A percentile compares a stretch with the other conserved stretches of the same genome.
Conservation (phyloP, 2,797 vertebrate species). For the Myotis planiceps region DNA sequence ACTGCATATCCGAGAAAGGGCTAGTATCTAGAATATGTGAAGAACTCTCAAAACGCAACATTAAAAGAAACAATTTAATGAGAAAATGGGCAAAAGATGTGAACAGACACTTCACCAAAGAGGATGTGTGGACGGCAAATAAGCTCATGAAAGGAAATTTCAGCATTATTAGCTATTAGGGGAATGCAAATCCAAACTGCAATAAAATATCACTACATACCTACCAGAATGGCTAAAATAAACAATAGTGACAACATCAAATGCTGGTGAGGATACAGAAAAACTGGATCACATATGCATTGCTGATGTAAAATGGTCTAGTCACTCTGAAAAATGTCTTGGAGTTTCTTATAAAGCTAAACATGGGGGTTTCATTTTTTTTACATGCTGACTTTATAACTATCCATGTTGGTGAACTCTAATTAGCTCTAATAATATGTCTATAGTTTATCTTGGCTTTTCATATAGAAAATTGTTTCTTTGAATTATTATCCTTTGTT, state of each 20-base stretch:
- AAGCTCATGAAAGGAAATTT: background rate
- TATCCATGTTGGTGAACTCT: background rate
- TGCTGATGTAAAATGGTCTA: background rate
- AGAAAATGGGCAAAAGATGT: background rate
- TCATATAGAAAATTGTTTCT: background rate
- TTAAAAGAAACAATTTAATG: background rate
- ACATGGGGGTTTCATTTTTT: background rate
- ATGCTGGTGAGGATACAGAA: background rate
- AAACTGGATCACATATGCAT: background rate
- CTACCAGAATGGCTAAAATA: background rate
- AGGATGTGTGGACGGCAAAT: background rate
- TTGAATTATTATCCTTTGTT: background rate
- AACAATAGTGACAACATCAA: background rate
- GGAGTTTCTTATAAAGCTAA: background rate
- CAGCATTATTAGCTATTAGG: background rate
- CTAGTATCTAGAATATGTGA: background rate
- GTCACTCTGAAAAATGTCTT: background rate
- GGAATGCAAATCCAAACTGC: background rate
- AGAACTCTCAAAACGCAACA: background rate
- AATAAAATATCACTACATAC: background rate
- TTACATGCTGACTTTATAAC: background rate
- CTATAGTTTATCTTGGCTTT: background rate
- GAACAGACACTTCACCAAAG: background rate
- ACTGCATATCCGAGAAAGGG: background rate
- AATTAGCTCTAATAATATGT: background rate